Conservation (phyloP, 1,140 invertebrate species). For the Cotesia chilonis region DNA sequence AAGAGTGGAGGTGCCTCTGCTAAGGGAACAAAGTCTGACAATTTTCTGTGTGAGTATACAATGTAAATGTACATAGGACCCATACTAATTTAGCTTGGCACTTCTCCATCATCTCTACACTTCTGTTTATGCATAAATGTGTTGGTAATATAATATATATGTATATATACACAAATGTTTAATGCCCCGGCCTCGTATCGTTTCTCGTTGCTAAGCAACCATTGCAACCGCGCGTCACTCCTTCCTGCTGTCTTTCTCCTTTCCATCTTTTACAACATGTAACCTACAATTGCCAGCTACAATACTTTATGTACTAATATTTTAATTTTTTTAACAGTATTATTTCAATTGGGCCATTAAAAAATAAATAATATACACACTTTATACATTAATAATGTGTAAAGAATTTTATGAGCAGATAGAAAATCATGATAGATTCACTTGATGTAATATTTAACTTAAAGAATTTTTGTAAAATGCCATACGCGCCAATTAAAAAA, state of each 20-base stretch:
- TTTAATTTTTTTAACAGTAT: background rate
- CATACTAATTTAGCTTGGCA: too few species aligned
- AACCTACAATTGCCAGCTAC: conserved; percentile 17
- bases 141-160: too few species aligned
- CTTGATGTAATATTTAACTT: background rate
- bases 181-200: conserved; percentile 14
- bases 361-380: background rate
- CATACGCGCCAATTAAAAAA: background rate
- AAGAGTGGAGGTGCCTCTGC: background rate
- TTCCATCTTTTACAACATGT: conserved; percentile 14
- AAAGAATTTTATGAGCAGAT: background rate
- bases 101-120: too few species aligned
- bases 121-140: too few species aligned
- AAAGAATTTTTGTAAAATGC: background rate
- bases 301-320: background rate
- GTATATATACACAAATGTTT: too few species aligned
- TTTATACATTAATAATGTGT: background rate
- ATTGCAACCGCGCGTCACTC: conserved; percentile 20
- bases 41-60: too few species aligned
- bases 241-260: conserved; percentile 19
- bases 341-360: background rate
- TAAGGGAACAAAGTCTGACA: too few species aligned
- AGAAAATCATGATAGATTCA: too few species aligned
- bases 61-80: too few species aligned
- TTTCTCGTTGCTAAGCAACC: conserved; percentile 28